Evolutionary conservation across 2,888 invertebrate genomes (phyloP).

Genomic region (Plagodis pulveraria): DNA sequence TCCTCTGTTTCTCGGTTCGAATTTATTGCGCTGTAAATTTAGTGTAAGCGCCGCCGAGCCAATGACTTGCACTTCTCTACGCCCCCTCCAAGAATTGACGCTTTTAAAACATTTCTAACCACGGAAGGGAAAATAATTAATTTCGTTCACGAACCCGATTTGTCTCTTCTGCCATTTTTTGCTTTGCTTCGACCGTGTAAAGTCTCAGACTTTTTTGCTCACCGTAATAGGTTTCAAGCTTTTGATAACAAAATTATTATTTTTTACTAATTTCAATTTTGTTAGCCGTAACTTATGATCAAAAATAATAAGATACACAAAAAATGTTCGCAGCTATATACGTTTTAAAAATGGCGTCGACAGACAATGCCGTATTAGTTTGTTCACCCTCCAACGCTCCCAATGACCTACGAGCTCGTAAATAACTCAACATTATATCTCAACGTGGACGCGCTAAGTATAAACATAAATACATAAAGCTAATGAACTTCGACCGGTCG

Average conservation of each 20-base stretch:
- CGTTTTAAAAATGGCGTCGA: conserved; percentile 6
- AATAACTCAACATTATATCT: conserved; percentile 37
- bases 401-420: conserved; percentile 35
- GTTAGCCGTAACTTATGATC: conserved; percentile 9
- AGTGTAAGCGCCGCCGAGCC: conserved; percentile 49
- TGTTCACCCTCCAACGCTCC: conserved; percentile 31
- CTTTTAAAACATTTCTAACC: conserved; percentile 70
- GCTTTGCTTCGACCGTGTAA: conserved; percentile 34
- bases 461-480: conserved; percentile 43
- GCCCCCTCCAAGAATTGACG: conserved; percentile 55
- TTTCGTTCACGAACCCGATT: conserved; percentile 47
- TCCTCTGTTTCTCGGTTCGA: conserved; percentile 65
- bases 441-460: conserved; percentile 35
- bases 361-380: conserved; percentile 23
- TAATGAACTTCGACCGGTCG: conserved; percentile 51
- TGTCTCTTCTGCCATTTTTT: conserved; percentile 49
- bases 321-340: conserved; percentile 7
- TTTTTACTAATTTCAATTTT: conserved; percentile 19
- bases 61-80: conserved; percentile 73
- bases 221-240: conserved; percentile 16
- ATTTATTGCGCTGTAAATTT: conserved; percentile 79
- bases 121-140: conserved; percentile 77
- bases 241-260: conserved; percentile 16
- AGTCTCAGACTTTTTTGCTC: conserved; percentile 26
- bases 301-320: conserved; percentile 4